Evolutionary conservation across 2,797 vertebrate genomes (phyloP), one percentile per base, ranked within the genome.

Genomic region (Ctenochaetus hawaiiensis): DNA sequence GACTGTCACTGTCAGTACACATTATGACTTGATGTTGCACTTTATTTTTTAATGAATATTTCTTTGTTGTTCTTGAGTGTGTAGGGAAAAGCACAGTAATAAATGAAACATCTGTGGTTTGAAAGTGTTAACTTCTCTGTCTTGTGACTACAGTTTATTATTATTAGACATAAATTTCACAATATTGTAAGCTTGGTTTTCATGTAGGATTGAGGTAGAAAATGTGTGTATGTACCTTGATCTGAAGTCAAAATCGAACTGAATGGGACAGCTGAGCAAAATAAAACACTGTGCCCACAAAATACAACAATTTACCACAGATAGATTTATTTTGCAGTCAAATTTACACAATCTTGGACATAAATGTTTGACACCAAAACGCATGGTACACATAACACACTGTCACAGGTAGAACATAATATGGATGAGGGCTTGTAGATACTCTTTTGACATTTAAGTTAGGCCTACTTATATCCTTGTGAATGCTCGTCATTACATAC

Each of bases 311-410:
- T 60, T 66, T 78, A 89, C 77, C 81, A 93, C 87, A 89, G 72
- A 87, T 67, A 85, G 62, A 80, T 94, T 94, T 94, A 94, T 93
- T 94, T 91, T 90, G 87, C 90, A 90, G 88, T 92, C 74, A 91
- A 75, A 82, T 89, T 84, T 90, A 85, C 90, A 92, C 87, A 90
- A 92, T 61, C 65, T 64, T 59, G 59, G 80, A 94, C 90, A 83
- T 92, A 67, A 85, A 88, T 80, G 81, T 86, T 73, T 39, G 89
- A 92, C 92, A 91, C 75, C 71, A 89, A 62, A 83, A 91, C 39
- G 56, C 75, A 80, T 81, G 71, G 87, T 80, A 82, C 83, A 90
- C 81, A 80, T 83, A 72, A 86, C 64, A 78, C 83, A 91, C 68
- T 18, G 68, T 85, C 79, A 92, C 89, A 87, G 66, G 51, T 82